A percentile compares a stretch with the other conserved stretches of the same genome.
phyloP scores from a whole-genome alignment of 2,888 invertebrate species.

The Chydorus sphaericus region DNA sequence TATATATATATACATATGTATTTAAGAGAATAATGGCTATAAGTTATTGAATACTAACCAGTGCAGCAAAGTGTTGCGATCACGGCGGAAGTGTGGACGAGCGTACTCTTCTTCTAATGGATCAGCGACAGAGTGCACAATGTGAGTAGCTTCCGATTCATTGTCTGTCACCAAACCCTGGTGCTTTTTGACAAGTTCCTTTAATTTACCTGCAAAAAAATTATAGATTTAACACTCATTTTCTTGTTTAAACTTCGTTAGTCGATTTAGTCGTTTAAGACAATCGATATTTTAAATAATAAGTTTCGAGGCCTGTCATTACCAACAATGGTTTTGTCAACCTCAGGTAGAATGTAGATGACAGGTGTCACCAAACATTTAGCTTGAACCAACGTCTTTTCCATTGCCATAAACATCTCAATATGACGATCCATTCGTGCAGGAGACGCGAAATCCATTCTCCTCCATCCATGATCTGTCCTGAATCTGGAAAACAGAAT shows the following conservation, averaged over 20 bases:
- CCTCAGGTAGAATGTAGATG: conserved; percentile 66
- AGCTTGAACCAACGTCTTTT: conserved; percentile 64
- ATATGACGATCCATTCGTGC: conserved; percentile 80
- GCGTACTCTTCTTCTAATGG: conserved; percentile 82
- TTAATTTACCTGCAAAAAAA: conserved; percentile 41
- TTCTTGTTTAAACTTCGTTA: background rate
- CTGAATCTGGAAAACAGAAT: too few relatives aligned
- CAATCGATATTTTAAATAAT: background rate
- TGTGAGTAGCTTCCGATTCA: conserved; percentile 82
- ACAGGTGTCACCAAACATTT: conserved; percentile 64
- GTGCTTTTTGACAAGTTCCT: conserved; percentile 74
- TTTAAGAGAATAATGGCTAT: background rate
- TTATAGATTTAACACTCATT: background rate
- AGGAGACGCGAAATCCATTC: conserved; percentile 83
- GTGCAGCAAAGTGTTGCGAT: conserved; percentile 69
- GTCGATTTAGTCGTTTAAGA: too few relatives aligned
- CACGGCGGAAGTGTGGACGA: conserved; percentile 61
- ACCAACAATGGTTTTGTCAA: conserved; percentile 38
- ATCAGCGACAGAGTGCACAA: conserved; percentile 71
- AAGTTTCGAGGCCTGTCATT: background rate
- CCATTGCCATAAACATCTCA: conserved; percentile 83
- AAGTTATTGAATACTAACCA: conserved; percentile 38
- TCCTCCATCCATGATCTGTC: conserved; percentile 87
- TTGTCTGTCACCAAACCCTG: conserved; percentile 57
- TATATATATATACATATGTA: background rate